Evolutionary conservation across 2,113 vertebrate genomes (phyloP), one percentile per base, ranked within the genome.

Genomic region (Pterocles orientalis): DNA sequence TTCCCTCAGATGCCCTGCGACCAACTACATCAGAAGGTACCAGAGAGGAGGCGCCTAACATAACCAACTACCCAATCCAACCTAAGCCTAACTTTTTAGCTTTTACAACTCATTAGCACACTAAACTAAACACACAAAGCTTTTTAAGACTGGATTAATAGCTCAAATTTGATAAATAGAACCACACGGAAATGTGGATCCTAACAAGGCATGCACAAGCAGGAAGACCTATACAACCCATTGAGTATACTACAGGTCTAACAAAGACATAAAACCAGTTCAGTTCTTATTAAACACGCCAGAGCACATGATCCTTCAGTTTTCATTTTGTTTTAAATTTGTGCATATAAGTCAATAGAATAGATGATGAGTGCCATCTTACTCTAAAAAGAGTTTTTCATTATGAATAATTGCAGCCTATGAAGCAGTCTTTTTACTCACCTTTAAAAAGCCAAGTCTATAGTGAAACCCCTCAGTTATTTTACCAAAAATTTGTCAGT

Each of bases 261-360:
- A 68, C 29, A 58, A 68, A 85, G 26, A 34, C 50, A 68, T 43
- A 21, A 21, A 88, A 85, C 51, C 12, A 43, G 33, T 26, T n/a
- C 25, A 56, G 36, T 68, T 71, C 33, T 61, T 91, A 23, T 50
- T 70, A 70, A 70, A 80, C 17, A 8, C 66, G 18, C 12, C 47
- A 50, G 45, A 61, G 18, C 19, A 86, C 0, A 0, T 70, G 36
- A 66, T 54, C 48, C 21, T 41, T 81, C 13, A 2, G 3, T 31
- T 58, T 92, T 86, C 12, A n/a, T 78, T 93, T 85, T 81, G 11
- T 62, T 88, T 81, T 33, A 12, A 66, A 4, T 84, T 56, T 45
- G 36, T 65, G 20, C n/a, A 5, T 57, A 9, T 45, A 58, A 86
- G 36, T 78, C 65, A 82, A 31, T 28, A n/a, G 18, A 60, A 61